Base-by-base conservation (phyloP, 2,113 vertebrate genomes). In the Turdus rufiventris region DNA sequence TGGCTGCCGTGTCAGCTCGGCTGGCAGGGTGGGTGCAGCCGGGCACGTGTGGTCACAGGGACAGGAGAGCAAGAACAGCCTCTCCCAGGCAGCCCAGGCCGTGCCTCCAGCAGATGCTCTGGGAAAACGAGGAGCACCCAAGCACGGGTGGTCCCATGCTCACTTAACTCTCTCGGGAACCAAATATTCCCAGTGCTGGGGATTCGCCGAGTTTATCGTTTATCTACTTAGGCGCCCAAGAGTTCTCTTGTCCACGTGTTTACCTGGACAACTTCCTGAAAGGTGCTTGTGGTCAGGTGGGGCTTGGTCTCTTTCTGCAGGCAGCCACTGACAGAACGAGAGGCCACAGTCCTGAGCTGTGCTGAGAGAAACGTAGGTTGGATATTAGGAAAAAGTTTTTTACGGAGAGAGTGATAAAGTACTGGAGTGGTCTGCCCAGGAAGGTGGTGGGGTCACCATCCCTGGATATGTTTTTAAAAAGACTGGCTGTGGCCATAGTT, bases 11-110 rank as follows among this genome's bases (percentile, higher is more conserved):
- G 72, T 13, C 47, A 5, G 18, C 33, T 12, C 20, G 14, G 61
- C 61, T 43, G 45, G 45, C 83, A 21, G 26, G 8, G 14, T 5
- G 23, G 4, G 6, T 18, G 33, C 45, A 4, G 2, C 4, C 9
- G 25, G 26, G 26, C 31, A 1, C 33, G 0, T 19, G 58, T 2
- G 66, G 3, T 23, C 25, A 4, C 7, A 16, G 0, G 33, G 36
- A 50, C 14, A 18, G 36, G 34, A 18, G 12, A 2, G 50, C 38
- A 8, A 16, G 43, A 33, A 28, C 13, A 34, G 40, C 62, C 45
- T 60, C 31, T 42, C 24, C 15, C 82, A 40, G 58, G 42, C 50
- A n/a, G 42, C 40, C 48, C 48, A 3, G 19, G 29, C 34, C 2
- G 20, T 16, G 34, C 12, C 58, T 72, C 31, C 50, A 2, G 67